Evolutionary conservation across 2,888 invertebrate genomes (phyloP).

Genomic region (Muscina levida): DNA sequence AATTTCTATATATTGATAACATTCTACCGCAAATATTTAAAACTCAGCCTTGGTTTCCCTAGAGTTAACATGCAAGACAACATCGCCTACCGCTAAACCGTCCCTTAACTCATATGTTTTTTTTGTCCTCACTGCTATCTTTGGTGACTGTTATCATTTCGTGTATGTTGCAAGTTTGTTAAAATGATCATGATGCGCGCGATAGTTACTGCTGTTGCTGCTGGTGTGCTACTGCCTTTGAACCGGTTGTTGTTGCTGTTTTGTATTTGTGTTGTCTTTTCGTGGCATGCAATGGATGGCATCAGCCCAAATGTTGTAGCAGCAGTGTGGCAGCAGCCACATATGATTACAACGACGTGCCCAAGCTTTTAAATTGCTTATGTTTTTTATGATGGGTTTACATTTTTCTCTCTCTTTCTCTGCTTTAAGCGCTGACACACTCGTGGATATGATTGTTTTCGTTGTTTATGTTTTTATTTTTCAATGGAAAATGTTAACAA

Average conservation of each 20-base stretch:
- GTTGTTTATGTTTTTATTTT: conserved; percentile 7
- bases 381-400: neutral
- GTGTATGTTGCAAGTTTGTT: conserved; percentile 13
- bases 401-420: conserved; percentile 14
- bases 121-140: neutral
- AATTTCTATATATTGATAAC: too few relatives aligned
- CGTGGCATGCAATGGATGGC: conserved; percentile 35
- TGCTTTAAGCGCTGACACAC: conserved; percentile 15
- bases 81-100: conserved; percentile 30
- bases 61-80: too few relatives aligned
- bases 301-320: conserved; percentile 41
- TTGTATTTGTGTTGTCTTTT: conserved; percentile 32
- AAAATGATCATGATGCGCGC: conserved; percentile 38
- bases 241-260: conserved; percentile 29
- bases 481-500: conserved; percentile 3
- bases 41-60: too few relatives aligned
- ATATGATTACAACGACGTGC: conserved; percentile 60
- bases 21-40: too few relatives aligned
- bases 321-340: conserved; percentile 1
- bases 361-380: conserved; percentile 58
- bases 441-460: conserved; percentile 36
- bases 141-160: neutral
- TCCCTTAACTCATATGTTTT: neutral
- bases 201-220: conserved; percentile 12
- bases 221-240: conserved; percentile 22